These are phyloP conservation scores for Corvus hawaiiensis DNA, from an alignment of 2,113 vertebrate genomes.

Conservation along the genomic window DNA sequence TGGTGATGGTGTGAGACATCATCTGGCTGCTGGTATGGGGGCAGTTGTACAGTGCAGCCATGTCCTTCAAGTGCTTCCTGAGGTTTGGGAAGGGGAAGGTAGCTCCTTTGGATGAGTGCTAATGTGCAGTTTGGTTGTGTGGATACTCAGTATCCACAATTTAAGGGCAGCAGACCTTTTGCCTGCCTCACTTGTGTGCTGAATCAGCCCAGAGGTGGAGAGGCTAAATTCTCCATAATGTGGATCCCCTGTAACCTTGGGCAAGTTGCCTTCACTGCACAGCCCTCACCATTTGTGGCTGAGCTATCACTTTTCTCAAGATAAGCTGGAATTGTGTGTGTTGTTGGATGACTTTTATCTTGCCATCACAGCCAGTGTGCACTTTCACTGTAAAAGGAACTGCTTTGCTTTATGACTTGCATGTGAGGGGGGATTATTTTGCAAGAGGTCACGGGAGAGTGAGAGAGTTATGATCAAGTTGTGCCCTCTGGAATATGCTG, in stretches of 20 bases:
- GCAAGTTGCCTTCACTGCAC: not conserved
- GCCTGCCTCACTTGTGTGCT: not conserved
- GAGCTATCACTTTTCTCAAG: slow-evolving; percentile 62
- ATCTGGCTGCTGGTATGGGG: not conserved
- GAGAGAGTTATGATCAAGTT: slow-evolving; percentile 1
- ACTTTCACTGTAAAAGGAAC: slow-evolving; percentile 27
- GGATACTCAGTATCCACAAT: not conserved
- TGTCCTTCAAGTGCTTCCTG: not conserved
- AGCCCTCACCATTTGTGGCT: slow-evolving; percentile 23
- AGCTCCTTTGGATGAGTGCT: not conserved
- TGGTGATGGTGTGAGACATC: not conserved
- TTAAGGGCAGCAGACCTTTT: not conserved
- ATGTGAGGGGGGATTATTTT: slow-evolving; percentile 44
- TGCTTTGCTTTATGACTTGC: slow-evolving; percentile 43
- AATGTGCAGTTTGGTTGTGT: not conserved
- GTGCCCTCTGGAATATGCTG: slow-evolving; percentile 15
- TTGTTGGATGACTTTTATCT: slow-evolving; percentile 65
- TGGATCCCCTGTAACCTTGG: not conserved
- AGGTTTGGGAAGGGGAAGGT: not conserved
- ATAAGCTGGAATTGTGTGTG: slow-evolving; percentile 56
- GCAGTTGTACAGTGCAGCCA: not conserved
- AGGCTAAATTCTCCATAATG: not conserved
- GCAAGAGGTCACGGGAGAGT: slow-evolving; percentile 65
- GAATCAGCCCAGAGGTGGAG: not conserved
- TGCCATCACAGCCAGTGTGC: not conserved